Evolutionary conservation across 2,113 vertebrate species (phyloP).

Genomic region (Noturus placidus): DNA sequence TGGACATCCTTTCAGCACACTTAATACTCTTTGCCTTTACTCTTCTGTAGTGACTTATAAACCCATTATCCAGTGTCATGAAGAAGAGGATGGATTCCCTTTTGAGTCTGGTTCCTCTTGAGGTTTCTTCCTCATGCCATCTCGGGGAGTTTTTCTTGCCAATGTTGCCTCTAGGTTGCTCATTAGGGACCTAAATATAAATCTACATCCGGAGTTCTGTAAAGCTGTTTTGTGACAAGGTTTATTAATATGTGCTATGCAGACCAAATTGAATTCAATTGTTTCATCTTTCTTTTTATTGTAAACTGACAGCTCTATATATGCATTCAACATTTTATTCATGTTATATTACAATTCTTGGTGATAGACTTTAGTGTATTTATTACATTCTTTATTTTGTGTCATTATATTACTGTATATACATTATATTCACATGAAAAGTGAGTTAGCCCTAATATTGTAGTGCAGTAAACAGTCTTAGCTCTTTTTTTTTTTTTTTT

Average conservation of each 20-base stretch:
- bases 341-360: not conserved
- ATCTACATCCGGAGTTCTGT: not conserved
- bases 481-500: no score
- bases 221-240: not conserved
- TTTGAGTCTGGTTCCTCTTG: conserved; percentile 1
- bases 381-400: not conserved
- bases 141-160: not conserved
- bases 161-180: not conserved
- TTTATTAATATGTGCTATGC: not conserved
- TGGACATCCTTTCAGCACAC: not conserved
- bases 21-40: not conserved
- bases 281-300: not conserved
- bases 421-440: not conserved
- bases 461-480: not conserved
- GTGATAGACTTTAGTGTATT: not conserved
- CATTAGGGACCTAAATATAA: conserved; percentile 16
- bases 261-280: not conserved
- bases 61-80: not conserved
- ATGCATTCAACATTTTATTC: not conserved
- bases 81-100: not conserved
- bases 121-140: conserved; percentile 4
- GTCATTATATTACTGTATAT: not conserved
- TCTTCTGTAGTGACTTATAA: not conserved
- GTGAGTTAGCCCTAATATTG: not conserved
- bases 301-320: not conserved